Evolutionary conservation across 1,140 invertebrate species (phyloP).

Genomic region (Copidosoma floridanum): DNA sequence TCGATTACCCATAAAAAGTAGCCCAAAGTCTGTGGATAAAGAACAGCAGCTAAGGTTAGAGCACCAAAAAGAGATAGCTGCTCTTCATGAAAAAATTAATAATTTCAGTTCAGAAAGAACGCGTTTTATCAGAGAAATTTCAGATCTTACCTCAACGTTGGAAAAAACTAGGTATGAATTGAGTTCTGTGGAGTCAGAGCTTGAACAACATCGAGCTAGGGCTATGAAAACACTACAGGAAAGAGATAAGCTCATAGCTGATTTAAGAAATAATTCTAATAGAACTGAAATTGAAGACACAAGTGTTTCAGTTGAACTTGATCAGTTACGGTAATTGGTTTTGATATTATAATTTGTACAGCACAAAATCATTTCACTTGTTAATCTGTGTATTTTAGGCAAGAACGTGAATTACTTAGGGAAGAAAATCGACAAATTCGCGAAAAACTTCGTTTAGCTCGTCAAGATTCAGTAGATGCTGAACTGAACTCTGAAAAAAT

Average conservation of each 20-base stretch:
- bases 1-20: no score
- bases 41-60: conserved; percentile 31
- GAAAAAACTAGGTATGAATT: conserved; percentile 63
- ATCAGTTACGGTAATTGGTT: conserved; percentile 52
- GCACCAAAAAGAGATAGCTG: conserved; percentile 45
- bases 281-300: conserved; percentile 44
- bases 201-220: conserved; percentile 68
- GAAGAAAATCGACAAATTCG: conserved; percentile 62
- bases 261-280: conserved; percentile 59
- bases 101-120: conserved; percentile 43
- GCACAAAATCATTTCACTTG: not conserved
- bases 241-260: conserved; percentile 73
- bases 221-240: conserved; percentile 75
- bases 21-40: not conserved
- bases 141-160: conserved; percentile 53
- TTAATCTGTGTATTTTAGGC: conserved; percentile 37
- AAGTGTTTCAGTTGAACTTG: conserved; percentile 50
- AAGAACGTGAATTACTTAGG: conserved; percentile 64
- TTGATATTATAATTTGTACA: not conserved
- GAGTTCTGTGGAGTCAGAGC: conserved; percentile 60
- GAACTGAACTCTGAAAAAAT: conserved; percentile 55
- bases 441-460: conserved; percentile 57
- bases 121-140: conserved; percentile 43
- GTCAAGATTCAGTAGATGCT: conserved; percentile 57
- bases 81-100: conserved; percentile 44